Conservation (phyloP, 2,113 vertebrate genomes). For the Triplophysa tibetana region DNA sequence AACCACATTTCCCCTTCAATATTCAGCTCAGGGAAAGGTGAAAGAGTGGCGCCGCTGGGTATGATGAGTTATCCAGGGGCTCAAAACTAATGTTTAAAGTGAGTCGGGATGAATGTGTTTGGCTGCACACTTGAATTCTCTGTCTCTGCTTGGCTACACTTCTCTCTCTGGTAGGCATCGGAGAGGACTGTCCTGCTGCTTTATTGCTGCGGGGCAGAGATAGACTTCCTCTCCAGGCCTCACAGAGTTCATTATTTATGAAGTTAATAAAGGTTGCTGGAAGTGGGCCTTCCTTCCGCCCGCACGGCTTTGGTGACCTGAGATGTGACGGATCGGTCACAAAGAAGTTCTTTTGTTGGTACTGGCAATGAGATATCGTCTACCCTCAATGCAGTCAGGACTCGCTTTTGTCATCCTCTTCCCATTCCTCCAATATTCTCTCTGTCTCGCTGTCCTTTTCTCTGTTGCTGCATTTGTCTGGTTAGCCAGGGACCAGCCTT, state of each 20-base stretch:
- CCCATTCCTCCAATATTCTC: conserved; percentile 19
- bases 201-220: conserved; percentile 51
- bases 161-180: conserved; percentile 6
- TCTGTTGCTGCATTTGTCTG: conserved; percentile 18
- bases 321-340: not conserved
- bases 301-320: conserved; percentile 35
- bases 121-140: not conserved
- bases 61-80: conserved; percentile 35
- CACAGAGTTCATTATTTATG: conserved; percentile 52
- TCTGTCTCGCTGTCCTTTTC: not conserved
- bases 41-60: conserved; percentile 10
- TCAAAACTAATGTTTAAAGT: conserved; percentile 26
- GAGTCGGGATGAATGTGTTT: not conserved
- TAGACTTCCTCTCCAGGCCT: conserved; percentile 27
- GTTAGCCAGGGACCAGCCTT: not conserved
- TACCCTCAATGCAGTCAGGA: not conserved
- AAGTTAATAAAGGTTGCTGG: conserved; percentile 53
- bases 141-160: not conserved
- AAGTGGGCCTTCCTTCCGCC: conserved; percentile 37
- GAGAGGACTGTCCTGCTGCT: conserved; percentile 36
- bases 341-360: conserved; percentile 22
- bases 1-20: not conserved
- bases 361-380: conserved; percentile 31
- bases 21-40: not conserved
- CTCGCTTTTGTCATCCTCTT: conserved; percentile 25